Evolutionary conservation across 2,888 invertebrate species (phyloP), one percentile per base, ranked within the genome.

Genomic region (Panopea generosa): DNA sequence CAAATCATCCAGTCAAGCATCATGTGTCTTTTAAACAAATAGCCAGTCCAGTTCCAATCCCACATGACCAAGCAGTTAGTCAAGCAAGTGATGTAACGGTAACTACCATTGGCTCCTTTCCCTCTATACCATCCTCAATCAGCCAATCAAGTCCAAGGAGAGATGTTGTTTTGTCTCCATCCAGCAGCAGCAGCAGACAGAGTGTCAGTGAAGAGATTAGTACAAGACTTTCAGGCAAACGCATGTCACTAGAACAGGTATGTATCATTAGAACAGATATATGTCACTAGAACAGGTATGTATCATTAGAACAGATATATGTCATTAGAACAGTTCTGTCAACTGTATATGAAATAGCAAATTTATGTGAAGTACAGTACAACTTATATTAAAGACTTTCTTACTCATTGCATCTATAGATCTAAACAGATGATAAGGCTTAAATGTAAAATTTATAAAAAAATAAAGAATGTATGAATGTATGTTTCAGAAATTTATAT

Each of bases 21-120:
- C 63, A 59, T 49, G 65, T 75, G 2, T 49, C 66, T 20, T 61
- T 73, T 29, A 27, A 59, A 60, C 18, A 26, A 20, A 33, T 33
- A 33, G 45, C 56, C 33, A 66, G 49, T 60, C 53, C 59, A 7
- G 38, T 24, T 27, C 40, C 61, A 38, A 27, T 24, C 20, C 6
- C 20, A 18, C 20, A 16, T 20, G 50, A 33, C n/a, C 52, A 59
- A 22, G 14, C 26, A 18, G 22, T 52, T 4, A 80, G 76, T 50
- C 76, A 77, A 22, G 62, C 55, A 4, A 80, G 73, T 70, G 76
- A 77, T 65, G 57, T 63, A 49, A 77, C 76, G 38, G 65, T 61
- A 18, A 77, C 80, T 43, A 80, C 80, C 22, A 60, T 63, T 62
- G 76, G 80, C 52, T 80, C 80, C 11, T 43, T 70, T 20, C 69